Evolutionary conservation across 2,113 vertebrate genomes (phyloP).

Genomic region (Strigops habroptila): DNA sequence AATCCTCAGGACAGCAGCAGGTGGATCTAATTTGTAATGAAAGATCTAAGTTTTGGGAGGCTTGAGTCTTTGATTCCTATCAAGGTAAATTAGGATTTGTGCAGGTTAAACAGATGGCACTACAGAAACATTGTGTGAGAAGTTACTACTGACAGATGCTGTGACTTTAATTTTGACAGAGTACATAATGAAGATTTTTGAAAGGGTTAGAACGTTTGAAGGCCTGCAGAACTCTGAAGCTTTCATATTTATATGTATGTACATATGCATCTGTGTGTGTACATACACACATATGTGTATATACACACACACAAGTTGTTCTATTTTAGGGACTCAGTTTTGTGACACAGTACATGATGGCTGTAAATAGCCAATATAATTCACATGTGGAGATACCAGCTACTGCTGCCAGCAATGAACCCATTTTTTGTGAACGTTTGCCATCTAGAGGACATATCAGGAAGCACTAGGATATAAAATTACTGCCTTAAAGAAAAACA

Average conservation of each 20-base stretch:
- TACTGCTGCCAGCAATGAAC: not conserved
- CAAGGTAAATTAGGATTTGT: not conserved
- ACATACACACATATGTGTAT: rapidly evolving
- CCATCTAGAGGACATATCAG: slow-evolving; percentile 67
- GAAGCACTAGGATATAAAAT: not conserved
- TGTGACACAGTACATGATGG: rapidly evolving
- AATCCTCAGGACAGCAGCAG: not conserved
- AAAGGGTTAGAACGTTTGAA: not conserved
- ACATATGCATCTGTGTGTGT: rapidly evolving
- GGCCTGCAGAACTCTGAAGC: not conserved
- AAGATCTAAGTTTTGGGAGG: not conserved
- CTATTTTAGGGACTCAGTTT: not conserved
- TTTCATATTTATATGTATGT: not conserved
- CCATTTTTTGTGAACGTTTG: slow-evolving; percentile 57
- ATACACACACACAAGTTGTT: too few relatives aligned
- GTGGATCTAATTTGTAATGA: not conserved
- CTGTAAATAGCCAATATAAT: not conserved
- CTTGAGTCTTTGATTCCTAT: not conserved
- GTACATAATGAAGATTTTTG: not conserved
- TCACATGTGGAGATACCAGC: not conserved
- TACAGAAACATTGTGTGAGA: not conserved
- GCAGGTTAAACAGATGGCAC: not conserved
- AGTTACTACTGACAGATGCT: not conserved
- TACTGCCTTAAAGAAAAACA: not conserved
- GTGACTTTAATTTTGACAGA: not conserved